Evolutionary conservation across 1,140 invertebrate species (phyloP).

Genomic region (Sycophaga agraensis): DNA sequence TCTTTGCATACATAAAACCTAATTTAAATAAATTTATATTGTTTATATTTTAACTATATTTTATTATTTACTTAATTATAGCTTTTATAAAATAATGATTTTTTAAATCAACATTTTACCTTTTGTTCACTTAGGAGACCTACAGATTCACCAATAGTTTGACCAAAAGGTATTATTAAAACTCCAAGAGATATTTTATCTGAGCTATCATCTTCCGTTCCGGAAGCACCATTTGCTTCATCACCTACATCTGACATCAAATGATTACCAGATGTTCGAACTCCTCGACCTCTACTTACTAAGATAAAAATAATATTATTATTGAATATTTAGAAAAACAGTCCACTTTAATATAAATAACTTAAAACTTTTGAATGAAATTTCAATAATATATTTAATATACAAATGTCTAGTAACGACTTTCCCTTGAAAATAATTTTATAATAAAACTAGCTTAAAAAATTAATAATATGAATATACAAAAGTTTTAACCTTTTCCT

Average conservation of each 20-base stretch:
- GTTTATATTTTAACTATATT: background rate
- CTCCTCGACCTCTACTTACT: conserved; percentile 41
- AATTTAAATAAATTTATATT: conserved; percentile 18
- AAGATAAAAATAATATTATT: too few relatives aligned
- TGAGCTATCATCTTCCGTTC: conserved; percentile 46
- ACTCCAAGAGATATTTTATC: conserved; percentile 59
- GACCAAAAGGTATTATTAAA: conserved; percentile 68
- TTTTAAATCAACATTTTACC: conserved; percentile 46
- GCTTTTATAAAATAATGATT: background rate
- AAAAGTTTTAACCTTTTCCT: conserved; percentile 46
- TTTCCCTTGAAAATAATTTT: too few relatives aligned
- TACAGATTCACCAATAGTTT: conserved; percentile 62
- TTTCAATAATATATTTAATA: too few relatives aligned
- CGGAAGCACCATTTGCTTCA: conserved; percentile 48
- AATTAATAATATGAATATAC: too few relatives aligned
- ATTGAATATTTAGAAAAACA: too few relatives aligned
- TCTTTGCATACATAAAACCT: conserved; percentile 55
- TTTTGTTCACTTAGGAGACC: conserved; percentile 75
- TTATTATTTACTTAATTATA: background rate
- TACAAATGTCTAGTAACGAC: too few relatives aligned
- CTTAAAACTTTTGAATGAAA: too few relatives aligned
- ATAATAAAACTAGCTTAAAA: too few relatives aligned
- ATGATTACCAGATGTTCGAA: conserved; percentile 35
- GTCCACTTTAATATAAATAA: too few relatives aligned
- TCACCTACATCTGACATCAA: conserved; percentile 43